Percentiles rank a stretch among this genome's conserved stretches.
Evolutionary conservation across 2,888 invertebrate species (phyloP).

Genomic region (Zeuzera pyrina): DNA sequence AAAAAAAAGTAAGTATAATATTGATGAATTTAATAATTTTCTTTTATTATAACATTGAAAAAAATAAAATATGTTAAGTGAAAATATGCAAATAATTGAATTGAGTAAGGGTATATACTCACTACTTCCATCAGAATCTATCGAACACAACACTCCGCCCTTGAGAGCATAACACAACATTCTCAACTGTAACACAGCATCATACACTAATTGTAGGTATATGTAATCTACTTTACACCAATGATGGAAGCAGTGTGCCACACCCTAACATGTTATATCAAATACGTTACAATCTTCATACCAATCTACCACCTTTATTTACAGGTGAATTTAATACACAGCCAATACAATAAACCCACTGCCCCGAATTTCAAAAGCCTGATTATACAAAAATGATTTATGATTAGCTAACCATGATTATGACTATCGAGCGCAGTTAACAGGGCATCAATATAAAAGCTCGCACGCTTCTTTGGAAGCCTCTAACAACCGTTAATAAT

Average conservation of each 20-base stretch:
- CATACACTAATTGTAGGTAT: not conserved
- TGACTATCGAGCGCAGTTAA: not conserved
- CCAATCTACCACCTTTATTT: slow-evolving; percentile 41
- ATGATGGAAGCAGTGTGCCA: not conserved
- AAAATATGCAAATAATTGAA: slow-evolving; percentile 58
- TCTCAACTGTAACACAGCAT: slow-evolving; percentile 19
- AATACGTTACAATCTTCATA: slow-evolving; percentile 43
- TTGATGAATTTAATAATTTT: slow-evolving; percentile 61
- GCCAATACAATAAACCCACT: slow-evolving; percentile 61
- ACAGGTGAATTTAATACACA: slow-evolving; percentile 57
- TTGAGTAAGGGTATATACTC: slow-evolving; percentile 30
- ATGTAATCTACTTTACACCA: slow-evolving; percentile 4
- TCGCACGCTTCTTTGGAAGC: not conserved
- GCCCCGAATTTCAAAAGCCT: slow-evolving; percentile 41
- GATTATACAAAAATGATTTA: not conserved
- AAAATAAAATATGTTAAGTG: slow-evolving; percentile 49
- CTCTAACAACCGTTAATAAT: slow-evolving; percentile 6
- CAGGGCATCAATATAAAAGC: not conserved
- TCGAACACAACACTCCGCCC: slow-evolving; percentile 45
- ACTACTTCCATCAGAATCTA: slow-evolving; percentile 51
- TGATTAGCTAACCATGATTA: not conserved
- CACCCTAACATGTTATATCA: slow-evolving; percentile 14
- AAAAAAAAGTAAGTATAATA: slow-evolving; percentile 40
- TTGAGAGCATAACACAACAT: slow-evolving; percentile 44
- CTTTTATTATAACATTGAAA: slow-evolving; percentile 67